Evolutionary conservation across 2,113 vertebrate genomes (phyloP), one percentile per base, ranked within the genome.

Genomic region (Zosterops lateralis): DNA sequence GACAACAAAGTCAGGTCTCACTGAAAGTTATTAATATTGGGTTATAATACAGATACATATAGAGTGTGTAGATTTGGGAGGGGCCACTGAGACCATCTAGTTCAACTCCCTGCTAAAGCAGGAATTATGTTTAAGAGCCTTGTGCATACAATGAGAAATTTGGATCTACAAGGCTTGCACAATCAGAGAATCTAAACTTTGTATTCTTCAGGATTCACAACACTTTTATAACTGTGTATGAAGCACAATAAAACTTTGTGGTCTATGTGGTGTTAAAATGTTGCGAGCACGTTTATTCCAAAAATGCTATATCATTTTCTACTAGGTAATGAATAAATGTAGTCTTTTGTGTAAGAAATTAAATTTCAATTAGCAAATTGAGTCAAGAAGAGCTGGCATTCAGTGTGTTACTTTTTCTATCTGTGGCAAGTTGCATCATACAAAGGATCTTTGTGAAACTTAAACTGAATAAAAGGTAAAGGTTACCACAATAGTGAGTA

Each of bases 201-300:
- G 29, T 38, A 14, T 47, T 84, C 7, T n/a, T 14, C 14, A 61
- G 3, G 3, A 56, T 60, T 75, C 32, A 22, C 16, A 79, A 11
- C 15, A 44, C 3, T 65, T 80, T 19, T 80, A 10, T 6, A 74
- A 20, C 2, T 25, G 9, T 50, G 4, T 20, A 51, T 44, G 31
- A 66, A 50, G 3, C 31, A 34, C 0, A 2, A 10, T 10, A 53
- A 2, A 19, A 48, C 7, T 65, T 65, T 17, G 2, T 28, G 34
- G 38, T 87, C 66, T 9, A 19, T 6, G 6, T 31, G 11, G 2
- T 32, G 2, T 19, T 57, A 28, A 50, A 58, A 16, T 45, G 12
- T 3, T 42, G 70, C 4, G 57, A n/a, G 2, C 6, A 53, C 13
- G 28, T 40, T 53, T 57, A 31, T 73, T 65, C 83, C 16, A 45